These are phyloP conservation scores for Antedon mediterranea DNA, from an alignment of 53 echinoderm and acorn worm genomes.

Conservation along the genomic window DNA sequence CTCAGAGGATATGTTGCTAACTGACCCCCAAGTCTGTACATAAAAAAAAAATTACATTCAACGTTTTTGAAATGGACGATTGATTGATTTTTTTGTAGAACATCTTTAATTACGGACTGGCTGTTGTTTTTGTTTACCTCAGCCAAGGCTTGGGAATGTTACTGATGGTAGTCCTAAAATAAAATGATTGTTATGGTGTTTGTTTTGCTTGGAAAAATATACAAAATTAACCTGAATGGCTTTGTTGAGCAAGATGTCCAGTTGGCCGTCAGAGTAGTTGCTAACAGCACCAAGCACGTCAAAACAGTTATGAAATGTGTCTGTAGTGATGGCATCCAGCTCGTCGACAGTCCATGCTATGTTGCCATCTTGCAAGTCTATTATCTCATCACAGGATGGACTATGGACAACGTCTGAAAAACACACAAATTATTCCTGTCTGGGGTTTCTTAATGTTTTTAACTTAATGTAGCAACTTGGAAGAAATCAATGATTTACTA, in stretches of 20 bases:
- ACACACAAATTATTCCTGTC: no score
- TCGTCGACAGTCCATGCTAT: slow-evolving; percentile 59
- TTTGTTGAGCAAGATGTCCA: slow-evolving; percentile 27
- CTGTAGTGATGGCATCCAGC: slow-evolving; percentile 25
- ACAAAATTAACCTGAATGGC: slow-evolving; percentile 26
- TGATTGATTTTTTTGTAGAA: no score
- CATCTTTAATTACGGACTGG: no score
- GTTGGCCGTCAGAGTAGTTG: slow-evolving; percentile 23
- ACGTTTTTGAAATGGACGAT: no score
- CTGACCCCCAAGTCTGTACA: slow-evolving; percentile 41
- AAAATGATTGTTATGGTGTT: no score
- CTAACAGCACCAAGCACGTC: slow-evolving; percentile 35
- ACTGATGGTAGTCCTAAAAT: not conserved
- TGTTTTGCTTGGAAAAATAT: no score
- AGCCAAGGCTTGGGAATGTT: no score
- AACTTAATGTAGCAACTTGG: no score
- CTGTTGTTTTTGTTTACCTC: no score
- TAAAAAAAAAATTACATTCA: not conserved
- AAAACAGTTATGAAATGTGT: slow-evolving; percentile 40
- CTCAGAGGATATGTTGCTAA: slow-evolving; percentile 24
- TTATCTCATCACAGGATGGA: slow-evolving; percentile 46
- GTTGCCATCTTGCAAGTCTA: slow-evolving; percentile 38
- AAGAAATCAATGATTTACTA: no score
- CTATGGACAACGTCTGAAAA: slow-evolving; percentile 20
- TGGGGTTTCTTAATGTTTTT: no score